A percentile compares a stretch with the other conserved stretches of the same genome.
Evolutionary conservation across 2,113 vertebrate genomes (phyloP).

Genomic region (Cinclus cinclus): DNA sequence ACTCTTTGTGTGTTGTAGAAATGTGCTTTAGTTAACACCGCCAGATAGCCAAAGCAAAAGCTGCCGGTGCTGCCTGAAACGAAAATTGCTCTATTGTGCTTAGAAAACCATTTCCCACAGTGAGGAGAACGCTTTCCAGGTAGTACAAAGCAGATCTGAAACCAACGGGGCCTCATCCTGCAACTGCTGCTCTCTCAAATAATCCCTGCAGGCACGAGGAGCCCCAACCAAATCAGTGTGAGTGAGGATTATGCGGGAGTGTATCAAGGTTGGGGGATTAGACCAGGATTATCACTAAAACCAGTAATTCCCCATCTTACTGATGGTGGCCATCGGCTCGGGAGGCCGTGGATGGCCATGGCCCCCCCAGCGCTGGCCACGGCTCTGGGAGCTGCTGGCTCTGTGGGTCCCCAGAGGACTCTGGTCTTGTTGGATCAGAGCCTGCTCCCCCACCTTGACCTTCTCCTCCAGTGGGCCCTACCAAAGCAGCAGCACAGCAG

Average conservation of each 20-base stretch:
- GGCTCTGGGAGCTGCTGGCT: too few relatives aligned
- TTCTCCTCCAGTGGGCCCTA: background rate
- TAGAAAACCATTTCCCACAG: conserved; percentile 38
- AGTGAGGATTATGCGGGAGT: conserved; percentile 13
- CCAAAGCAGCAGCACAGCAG: background rate
- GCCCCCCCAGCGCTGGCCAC: too few relatives aligned
- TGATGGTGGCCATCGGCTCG: background rate
- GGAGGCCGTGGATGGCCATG: rapidly evolving
- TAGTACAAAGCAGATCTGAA: conserved; percentile 38
- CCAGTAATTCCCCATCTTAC: conserved; percentile 41
- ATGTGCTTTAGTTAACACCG: conserved; percentile 42
- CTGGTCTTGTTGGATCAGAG: too few relatives aligned
- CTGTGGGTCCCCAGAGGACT: too few relatives aligned
- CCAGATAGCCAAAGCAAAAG: conserved; percentile 22
- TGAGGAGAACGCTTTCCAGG: background rate
- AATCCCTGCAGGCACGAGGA: background rate
- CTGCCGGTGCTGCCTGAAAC: background rate
- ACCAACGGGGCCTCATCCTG: conserved; percentile 15
- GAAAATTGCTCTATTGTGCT: conserved; percentile 59
- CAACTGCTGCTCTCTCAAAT: conserved; percentile 15
- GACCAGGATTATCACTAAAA: conserved; percentile 40
- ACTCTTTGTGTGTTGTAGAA: conserved; percentile 40
- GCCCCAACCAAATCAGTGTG: conserved; percentile 13
- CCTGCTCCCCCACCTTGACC: background rate
- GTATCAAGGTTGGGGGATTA: conserved; percentile 52